phyloP scores from a whole-genome alignment of 1,140 invertebrate genomes.

The Formica exsecta region DNA sequence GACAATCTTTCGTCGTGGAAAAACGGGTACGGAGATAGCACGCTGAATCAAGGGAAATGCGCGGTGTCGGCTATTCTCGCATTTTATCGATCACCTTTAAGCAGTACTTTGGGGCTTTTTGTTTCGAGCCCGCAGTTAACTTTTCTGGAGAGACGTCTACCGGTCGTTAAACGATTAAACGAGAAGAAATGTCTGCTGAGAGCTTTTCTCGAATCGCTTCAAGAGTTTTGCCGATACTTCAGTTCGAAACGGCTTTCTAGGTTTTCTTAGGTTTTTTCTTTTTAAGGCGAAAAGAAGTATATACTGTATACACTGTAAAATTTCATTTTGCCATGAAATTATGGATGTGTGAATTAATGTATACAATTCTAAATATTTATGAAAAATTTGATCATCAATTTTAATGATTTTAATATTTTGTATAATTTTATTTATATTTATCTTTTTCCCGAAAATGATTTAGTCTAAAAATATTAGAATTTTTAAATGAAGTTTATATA shows the following conservation, averaged over 20 bases:
- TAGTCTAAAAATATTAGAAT: constrained; percentile 7
- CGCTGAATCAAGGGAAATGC: constrained; percentile 50
- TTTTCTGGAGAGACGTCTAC: constrained; percentile 45
- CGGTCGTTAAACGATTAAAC: constrained; percentile 59
- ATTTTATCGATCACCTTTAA: constrained; percentile 68
- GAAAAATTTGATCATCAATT: background rate
- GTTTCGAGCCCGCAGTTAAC: constrained; percentile 55
- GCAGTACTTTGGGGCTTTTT: constrained; percentile 35
- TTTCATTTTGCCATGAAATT: background rate
- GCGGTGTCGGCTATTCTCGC: constrained; percentile 23
- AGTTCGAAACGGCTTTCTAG: constrained; percentile 42
- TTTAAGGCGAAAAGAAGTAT: background rate
- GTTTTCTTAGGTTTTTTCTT: background rate
- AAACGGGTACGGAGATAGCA: background rate
- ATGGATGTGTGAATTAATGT: background rate
- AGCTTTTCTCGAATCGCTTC: constrained; percentile 7
- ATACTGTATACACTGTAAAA: background rate
- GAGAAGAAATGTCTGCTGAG: constrained; percentile 29
- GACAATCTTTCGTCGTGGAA: background rate
- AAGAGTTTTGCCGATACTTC: constrained; percentile 56
- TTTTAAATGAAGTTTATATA: background rate
- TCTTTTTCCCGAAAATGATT: background rate
- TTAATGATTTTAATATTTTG: background rate
- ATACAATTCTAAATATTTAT: background rate
- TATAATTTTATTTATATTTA: constrained; percentile 2